These are phyloP conservation scores for Stratiolaelaps scimitus DNA, from an alignment of 1,140 invertebrate genomes.

Conservation along the genomic window DNA sequence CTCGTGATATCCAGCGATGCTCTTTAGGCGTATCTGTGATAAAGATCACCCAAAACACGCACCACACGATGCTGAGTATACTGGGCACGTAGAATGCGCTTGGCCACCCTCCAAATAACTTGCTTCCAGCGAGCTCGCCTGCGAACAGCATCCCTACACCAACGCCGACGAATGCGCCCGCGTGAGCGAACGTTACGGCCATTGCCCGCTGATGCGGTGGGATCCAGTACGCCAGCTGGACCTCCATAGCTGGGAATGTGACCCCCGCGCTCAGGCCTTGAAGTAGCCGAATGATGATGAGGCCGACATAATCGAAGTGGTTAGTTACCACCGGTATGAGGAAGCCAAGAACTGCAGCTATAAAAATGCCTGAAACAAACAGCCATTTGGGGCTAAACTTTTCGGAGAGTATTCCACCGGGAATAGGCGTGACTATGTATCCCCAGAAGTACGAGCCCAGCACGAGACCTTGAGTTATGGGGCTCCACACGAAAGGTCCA, in stretches of 20 bases:
- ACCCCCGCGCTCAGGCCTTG: conserved; percentile 27
- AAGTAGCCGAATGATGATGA: not conserved
- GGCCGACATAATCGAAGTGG: not conserved
- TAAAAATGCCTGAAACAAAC: conserved; percentile 63
- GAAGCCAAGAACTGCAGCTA: conserved; percentile 64
- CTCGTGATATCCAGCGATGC: conserved; percentile 26
- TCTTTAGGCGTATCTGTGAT: conserved; percentile 36
- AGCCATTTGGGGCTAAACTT: conserved; percentile 66
- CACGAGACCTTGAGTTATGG: conserved; percentile 62
- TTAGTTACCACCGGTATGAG: conserved; percentile 54
- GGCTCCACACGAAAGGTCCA: conserved; percentile 63
- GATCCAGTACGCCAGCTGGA: conserved; percentile 20
- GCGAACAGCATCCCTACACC: conserved; percentile 32
- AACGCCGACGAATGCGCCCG: conserved; percentile 30
- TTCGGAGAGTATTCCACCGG: conserved; percentile 62
- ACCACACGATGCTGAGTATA: conserved; percentile 37
- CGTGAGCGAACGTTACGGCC: not conserved
- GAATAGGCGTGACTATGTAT: conserved; percentile 65
- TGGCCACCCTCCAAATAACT: conserved; percentile 35
- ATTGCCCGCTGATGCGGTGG: conserved; percentile 9
- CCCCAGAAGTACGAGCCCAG: conserved; percentile 75
- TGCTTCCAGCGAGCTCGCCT: conserved; percentile 32
- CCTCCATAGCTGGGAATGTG: conserved; percentile 26
- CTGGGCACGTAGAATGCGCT: conserved; percentile 35
- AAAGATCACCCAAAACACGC: conserved; percentile 40